phyloP scores from a whole-genome alignment of 1,140 invertebrate genomes.

The Aphaenogaster floridana region DNA sequence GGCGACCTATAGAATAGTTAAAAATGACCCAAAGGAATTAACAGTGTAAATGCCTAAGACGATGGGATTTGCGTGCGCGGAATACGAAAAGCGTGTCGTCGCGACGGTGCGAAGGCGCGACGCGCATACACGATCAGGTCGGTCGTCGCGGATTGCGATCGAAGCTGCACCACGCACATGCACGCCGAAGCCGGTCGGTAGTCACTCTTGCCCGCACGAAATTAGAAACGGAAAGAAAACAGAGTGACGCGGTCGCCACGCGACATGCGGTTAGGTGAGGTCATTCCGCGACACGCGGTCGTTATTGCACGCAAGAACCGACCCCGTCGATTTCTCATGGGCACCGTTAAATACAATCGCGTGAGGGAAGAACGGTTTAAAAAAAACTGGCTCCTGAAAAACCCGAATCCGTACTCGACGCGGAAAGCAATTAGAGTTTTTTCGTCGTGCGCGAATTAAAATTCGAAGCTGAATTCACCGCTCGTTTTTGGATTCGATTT shows the following conservation, averaged over 20 bases:
- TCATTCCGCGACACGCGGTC: constrained; percentile 57
- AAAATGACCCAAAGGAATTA: too few species aligned
- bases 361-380: not conserved
- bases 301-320: constrained; percentile 46
- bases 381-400: not conserved
- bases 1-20: too few species aligned
- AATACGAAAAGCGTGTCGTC: not conserved
- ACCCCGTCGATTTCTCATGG: not conserved
- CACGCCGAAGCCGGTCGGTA: constrained; percentile 13
- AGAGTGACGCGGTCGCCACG: constrained; percentile 69
- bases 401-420: not conserved
- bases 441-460: not conserved
- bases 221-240: constrained; percentile 82
- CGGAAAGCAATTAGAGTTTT: not conserved
- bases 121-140: constrained; percentile 34
- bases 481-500: not conserved
- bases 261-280: constrained; percentile 65
- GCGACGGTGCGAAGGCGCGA: constrained; percentile 21
- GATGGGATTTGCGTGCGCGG: not conserved
- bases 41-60: not conserved
- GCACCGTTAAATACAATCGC: not conserved
- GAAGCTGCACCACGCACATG: not conserved
- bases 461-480: not conserved
- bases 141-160: constrained; percentile 35
- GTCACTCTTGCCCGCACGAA: constrained; percentile 68